Conservation (phyloP, 1,140 invertebrate species). For the Nebria ingens region DNA sequence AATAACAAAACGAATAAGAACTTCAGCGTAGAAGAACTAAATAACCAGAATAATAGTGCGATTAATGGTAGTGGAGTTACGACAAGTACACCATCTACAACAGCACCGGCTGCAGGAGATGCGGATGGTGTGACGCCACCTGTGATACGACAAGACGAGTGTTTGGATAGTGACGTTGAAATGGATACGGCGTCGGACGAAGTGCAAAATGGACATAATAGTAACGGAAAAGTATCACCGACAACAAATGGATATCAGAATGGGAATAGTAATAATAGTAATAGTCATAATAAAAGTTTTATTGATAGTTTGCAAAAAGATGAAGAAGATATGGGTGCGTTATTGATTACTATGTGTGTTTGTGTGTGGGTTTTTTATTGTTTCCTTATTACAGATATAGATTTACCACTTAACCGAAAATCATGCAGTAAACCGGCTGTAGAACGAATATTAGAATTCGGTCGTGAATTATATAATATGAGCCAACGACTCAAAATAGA, state of each 20-base stretch:
- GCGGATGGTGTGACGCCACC: constrained; percentile 6
- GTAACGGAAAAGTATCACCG: constrained; percentile 19
- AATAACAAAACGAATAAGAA: constrained; percentile 30
- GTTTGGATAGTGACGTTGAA: constrained; percentile 46
- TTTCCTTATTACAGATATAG: constrained; percentile 34
- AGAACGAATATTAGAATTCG: constrained; percentile 86
- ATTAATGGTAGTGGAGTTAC: constrained; percentile 35
- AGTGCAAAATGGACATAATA: constrained; percentile 32
- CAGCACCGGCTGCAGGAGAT: constrained; percentile 2
- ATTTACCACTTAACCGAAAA: constrained; percentile 42
- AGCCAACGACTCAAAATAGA: constrained; percentile 73
- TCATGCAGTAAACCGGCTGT: constrained; percentile 74
- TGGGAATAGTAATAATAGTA: constrained; percentile 53
- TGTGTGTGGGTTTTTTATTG: constrained; percentile 6
- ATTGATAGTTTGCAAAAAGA: constrained; percentile 37
- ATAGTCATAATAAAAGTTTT: constrained; percentile 27
- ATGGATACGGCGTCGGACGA: constrained; percentile 40
- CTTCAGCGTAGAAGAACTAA: constrained; percentile 40
- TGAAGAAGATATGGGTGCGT: constrained; percentile 54
- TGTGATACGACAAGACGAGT: constrained; percentile 26
- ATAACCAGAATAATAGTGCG: constrained; percentile 40
- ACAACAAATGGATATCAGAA: constrained; percentile 53
- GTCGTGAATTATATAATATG: constrained; percentile 84
- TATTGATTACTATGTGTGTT: background rate
- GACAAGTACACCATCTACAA: constrained; percentile 18